Percentiles rank a stretch among this genome's conserved stretches.
Conservation (phyloP, 2,113 vertebrate species). For the Phalacrocorax carbo region DNA sequence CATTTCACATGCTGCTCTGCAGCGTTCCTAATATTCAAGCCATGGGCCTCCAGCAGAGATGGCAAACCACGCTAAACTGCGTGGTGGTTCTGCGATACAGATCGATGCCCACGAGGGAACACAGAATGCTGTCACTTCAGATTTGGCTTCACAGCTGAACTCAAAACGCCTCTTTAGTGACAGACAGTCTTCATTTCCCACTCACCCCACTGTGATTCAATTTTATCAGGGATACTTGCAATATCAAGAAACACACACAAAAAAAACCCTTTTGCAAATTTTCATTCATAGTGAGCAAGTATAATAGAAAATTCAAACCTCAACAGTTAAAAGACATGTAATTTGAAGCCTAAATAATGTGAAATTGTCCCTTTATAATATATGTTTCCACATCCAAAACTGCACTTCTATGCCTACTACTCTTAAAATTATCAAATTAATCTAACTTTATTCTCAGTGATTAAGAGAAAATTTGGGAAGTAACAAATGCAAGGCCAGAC, state of each 20-base stretch:
- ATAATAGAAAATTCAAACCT: background rate
- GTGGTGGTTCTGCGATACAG: background rate
- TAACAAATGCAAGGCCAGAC: background rate
- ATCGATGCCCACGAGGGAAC: background rate
- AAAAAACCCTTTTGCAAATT: background rate
- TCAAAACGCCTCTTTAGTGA: background rate
- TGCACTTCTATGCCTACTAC: background rate
- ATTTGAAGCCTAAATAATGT: background rate
- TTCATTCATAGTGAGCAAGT: background rate
- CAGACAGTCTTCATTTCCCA: background rate
- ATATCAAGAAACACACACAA: background rate
- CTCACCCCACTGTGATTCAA: accelerated
- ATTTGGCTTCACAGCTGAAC: background rate
- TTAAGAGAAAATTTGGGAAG: background rate
- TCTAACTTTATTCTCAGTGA: background rate
- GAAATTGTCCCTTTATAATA: background rate
- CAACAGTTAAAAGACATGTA: background rate
- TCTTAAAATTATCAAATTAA: background rate
- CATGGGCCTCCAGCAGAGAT: background rate
- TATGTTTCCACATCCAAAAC: background rate
- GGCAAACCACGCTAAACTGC: background rate
- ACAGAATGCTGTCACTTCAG: accelerated
- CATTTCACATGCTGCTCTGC: background rate
- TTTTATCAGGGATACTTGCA: background rate
- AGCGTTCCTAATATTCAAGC: background rate